Evolutionary conservation across 2,113 vertebrate genomes (phyloP), one percentile per base, ranked within the genome.

Genomic region (Bucco capensis): DNA sequence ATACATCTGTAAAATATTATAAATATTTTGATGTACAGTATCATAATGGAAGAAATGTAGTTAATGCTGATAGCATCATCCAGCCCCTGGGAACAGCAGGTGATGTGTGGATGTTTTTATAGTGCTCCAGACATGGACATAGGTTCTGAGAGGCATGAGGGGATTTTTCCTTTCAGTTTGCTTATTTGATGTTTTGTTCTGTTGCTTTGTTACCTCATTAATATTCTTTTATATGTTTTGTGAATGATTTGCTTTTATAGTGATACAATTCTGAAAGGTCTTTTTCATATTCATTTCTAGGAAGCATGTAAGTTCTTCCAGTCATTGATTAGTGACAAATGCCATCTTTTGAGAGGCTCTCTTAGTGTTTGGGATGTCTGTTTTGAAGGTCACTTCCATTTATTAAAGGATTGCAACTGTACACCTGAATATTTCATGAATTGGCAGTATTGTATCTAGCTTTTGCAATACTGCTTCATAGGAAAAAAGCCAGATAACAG

Each of bases 251-350:
- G 62, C 65, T 79, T 90, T 77, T 79, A 49, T 90, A 78, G 84
- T 46, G 7, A 2, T 71, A 27, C 70, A 83, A 87, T 90, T 89
- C 72, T 76, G 79, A 90, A 89, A 92, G 87, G 24, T 65, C 86
- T 90, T 86, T 90, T 96, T 94, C 73, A 78, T 92, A 93, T 94
- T 97, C 75, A 61, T 92, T 93, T 84, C 90, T 71, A 69, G 40
- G 87, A 89, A 92, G 75, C 78, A 27, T 67, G 31, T 71, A 91
- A 94, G 84, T 94, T 77, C 42, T 74, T 91, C 62, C 53, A 92
- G 82, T 79, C 92, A 95, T 94, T 92, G 90, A 96, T 96, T 96
- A 94, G 73, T 94, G 95, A 96, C 79, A 96, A 96, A 94, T 95
- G 91, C 66, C 90, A 93, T 94, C 82, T 93, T 89, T 79, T 58